Conservation (phyloP, 1,140 invertebrate genomes). For the Lasioglossum albipes region DNA sequence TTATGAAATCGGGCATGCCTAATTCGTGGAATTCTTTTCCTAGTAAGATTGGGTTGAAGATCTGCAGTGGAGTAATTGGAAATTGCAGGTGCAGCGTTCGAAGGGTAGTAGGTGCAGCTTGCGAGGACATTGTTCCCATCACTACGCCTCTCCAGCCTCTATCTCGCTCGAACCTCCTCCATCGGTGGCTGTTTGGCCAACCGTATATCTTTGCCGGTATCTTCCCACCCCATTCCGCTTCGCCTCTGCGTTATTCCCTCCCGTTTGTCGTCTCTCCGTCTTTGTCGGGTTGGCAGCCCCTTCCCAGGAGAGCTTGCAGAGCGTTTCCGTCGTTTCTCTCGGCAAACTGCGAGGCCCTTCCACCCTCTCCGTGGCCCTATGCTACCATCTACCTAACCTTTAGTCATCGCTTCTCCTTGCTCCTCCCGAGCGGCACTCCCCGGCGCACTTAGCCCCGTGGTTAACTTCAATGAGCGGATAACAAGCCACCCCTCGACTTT, state of each 20-base stretch:
- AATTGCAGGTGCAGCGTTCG: no score
- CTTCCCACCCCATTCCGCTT: slow-evolving; percentile 12
- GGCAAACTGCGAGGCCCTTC: slow-evolving; percentile 22
- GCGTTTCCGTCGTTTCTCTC: slow-evolving; percentile 10
- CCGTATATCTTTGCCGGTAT: background rate
- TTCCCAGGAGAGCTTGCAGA: background rate
- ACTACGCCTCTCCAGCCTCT: background rate
- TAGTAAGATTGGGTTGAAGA: no score
- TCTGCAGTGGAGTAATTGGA: no score
- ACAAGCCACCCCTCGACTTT: slow-evolving; percentile 77
- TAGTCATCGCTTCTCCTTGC: slow-evolving; percentile 42
- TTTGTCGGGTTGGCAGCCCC: background rate
- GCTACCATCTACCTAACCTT: slow-evolving; percentile 34
- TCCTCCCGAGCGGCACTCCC: slow-evolving; percentile 51
- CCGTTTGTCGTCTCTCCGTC: background rate
- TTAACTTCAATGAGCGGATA: slow-evolving; percentile 81
- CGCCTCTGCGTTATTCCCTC: background rate
- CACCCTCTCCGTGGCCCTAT: background rate
- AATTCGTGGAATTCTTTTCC: no score
- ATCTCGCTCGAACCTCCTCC: background rate
- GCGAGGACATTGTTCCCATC: slow-evolving; percentile 12
- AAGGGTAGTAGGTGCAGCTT: background rate
- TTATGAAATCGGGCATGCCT: no score
- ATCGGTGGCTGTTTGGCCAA: slow-evolving; percentile 25
- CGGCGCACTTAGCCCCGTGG: slow-evolving; percentile 78